Percentiles rank a stretch among this genome's conserved stretches.
phyloP scores from a whole-genome alignment of 1,140 invertebrate species.

The Drosophila persimilis region DNA sequence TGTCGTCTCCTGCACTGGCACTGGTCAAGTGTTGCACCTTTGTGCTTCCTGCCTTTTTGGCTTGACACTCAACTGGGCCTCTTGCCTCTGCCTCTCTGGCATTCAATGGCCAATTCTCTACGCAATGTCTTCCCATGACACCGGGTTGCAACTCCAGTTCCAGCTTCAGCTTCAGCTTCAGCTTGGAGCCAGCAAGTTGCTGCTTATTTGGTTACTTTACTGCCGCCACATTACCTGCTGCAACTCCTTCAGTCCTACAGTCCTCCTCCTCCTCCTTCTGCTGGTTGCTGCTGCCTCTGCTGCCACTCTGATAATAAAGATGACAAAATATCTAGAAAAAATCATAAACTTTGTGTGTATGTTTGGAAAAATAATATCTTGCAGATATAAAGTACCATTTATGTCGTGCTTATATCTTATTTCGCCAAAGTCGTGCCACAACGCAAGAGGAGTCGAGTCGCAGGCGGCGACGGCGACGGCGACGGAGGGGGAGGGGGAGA shows the following conservation, averaged over 20 bases:
- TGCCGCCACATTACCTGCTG: slow-evolving; percentile 49
- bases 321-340: slow-evolving; percentile 82
- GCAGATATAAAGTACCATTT: slow-evolving; percentile 82
- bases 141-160: slow-evolving; percentile 24
- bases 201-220: slow-evolving; percentile 78
- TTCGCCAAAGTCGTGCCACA: slow-evolving; percentile 74
- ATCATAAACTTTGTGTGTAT: slow-evolving; percentile 82
- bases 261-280: background rate
- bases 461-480: background rate
- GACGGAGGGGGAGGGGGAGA: too few species aligned
- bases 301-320: slow-evolving; percentile 74
- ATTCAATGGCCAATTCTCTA: slow-evolving; percentile 70
- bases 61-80: slow-evolving; percentile 56
- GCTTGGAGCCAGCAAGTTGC: too few species aligned
- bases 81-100: slow-evolving; percentile 6
- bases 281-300: slow-evolving; percentile 7
- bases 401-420: slow-evolving; percentile 82
- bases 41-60: slow-evolving; percentile 42
- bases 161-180: background rate
- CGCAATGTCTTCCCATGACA: slow-evolving; percentile 70
- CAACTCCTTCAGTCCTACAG: too few species aligned
- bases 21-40: slow-evolving; percentile 39
- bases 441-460: slow-evolving; percentile 32
- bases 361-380: slow-evolving; percentile 81
- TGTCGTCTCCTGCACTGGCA: slow-evolving; percentile 36